Evolutionary conservation across 1,140 invertebrate genomes (phyloP).

Genomic region (Drosophila sturtevanti): DNA sequence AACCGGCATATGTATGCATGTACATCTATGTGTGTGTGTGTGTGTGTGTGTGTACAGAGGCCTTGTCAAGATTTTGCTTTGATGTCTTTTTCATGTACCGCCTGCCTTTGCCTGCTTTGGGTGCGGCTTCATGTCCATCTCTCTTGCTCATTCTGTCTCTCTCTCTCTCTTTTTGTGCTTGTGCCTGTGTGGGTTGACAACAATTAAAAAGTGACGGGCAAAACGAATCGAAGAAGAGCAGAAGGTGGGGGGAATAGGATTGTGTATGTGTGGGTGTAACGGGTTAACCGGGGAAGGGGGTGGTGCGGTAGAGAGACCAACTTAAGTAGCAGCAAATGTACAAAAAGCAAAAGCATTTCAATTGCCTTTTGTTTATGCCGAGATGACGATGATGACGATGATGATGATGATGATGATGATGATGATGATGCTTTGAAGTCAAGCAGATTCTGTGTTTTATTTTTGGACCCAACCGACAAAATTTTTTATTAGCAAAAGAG

Average conservation of each 20-base stretch:
- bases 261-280: neutral
- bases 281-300: neutral
- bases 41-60: conserved; percentile 8
- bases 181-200: conserved; percentile 70
- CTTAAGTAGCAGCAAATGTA: conserved; percentile 75
- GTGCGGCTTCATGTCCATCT: conserved; percentile 52
- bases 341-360: conserved; percentile 64
- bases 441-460: conserved; percentile 53
- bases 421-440: conserved; percentile 67
- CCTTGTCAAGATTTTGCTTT: conserved; percentile 77
- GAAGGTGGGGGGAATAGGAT: conserved; percentile 2
- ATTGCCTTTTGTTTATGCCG: conserved; percentile 69
- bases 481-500: conserved; percentile 77
- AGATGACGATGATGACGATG: conserved; percentile 19
- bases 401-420: conserved; percentile 28
- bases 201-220: conserved; percentile 73
- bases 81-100: conserved; percentile 79
- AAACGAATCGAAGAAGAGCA: conserved; percentile 38
- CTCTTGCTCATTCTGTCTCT: too few relatives aligned
- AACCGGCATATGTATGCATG: conserved; percentile 54
- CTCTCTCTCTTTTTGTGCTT: neutral
- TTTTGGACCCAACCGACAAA: conserved; percentile 55
- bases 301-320: conserved; percentile 24
- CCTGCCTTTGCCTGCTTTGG: conserved; percentile 39
- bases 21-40: neutral